phyloP scores from a whole-genome alignment of 1,140 invertebrate genomes.

The Apolygus lucorum region DNA sequence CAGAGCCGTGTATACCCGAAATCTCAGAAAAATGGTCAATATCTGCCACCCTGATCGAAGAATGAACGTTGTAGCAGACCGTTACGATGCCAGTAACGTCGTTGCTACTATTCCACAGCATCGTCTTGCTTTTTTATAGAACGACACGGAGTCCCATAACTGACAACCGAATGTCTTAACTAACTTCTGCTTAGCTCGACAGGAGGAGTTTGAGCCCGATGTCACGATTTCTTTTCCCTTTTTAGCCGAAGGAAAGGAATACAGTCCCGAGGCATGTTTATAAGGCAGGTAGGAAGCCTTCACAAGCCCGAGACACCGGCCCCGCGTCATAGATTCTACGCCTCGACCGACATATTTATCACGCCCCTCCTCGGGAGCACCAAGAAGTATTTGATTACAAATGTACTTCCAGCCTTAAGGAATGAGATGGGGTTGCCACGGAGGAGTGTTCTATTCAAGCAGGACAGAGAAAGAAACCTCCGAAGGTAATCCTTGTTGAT shows the following conservation, averaged over 20 bases:
- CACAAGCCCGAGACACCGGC: neutral
- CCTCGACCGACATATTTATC: constrained; percentile 6
- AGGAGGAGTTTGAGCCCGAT: neutral
- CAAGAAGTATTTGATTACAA: constrained; percentile 4
- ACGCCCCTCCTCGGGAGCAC: neutral
- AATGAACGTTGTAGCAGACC: too few relatives aligned
- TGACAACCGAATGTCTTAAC: neutral
- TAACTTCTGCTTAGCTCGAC: neutral
- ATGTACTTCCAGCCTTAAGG: neutral
- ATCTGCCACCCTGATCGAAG: too few relatives aligned
- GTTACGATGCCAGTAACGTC: too few relatives aligned
- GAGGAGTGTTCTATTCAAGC: neutral
- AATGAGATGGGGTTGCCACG: neutral
- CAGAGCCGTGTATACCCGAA: too few relatives aligned
- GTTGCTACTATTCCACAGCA: too few relatives aligned
- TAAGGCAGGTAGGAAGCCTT: neutral
- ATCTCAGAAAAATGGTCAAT: too few relatives aligned
- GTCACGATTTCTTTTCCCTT: neutral
- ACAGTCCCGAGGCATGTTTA: neutral
- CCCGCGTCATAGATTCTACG: neutral
- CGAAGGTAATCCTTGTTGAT: constrained; percentile 9
- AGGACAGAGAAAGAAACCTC: neutral
- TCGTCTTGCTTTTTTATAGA: too few relatives aligned
- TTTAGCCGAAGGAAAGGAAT: neutral
- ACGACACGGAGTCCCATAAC: too few relatives aligned